Evolutionary conservation across 2,113 vertebrate species (phyloP).

Genomic region (Rhinichthys klamathensis): DNA sequence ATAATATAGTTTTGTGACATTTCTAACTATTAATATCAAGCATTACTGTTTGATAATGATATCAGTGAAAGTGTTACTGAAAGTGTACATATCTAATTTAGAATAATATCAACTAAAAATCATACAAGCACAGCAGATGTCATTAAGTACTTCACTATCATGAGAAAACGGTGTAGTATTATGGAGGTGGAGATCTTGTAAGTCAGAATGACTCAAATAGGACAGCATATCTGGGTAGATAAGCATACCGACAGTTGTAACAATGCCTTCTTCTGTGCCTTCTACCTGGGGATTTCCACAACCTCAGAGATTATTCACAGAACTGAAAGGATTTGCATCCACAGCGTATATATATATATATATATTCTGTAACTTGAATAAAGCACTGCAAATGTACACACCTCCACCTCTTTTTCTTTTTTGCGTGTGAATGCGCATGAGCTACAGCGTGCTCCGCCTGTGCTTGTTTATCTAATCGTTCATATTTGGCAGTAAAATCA

Average conservation of each 20-base stretch:
- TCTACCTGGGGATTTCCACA: constrained; percentile 17
- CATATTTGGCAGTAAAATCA: neutral
- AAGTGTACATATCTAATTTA: neutral
- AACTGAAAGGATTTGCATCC: neutral
- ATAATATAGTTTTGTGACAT: neutral
- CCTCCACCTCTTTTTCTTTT: too few species aligned
- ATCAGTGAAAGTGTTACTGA: neutral
- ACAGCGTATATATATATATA: neutral
- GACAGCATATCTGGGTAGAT: neutral
- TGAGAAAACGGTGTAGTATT: neutral
- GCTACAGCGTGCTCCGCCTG: neutral
- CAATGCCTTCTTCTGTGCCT: neutral
- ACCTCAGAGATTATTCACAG: neutral
- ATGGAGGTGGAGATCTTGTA: neutral
- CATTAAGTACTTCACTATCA: neutral
- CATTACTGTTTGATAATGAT: neutral
- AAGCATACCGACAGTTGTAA: neutral
- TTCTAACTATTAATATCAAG: neutral
- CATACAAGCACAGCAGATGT: neutral
- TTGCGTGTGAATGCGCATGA: neutral
- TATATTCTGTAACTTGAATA: neutral
- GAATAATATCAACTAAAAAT: neutral
- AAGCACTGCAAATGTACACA: neutral
- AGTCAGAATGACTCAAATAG: constrained; percentile 16
- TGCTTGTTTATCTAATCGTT: neutral